phyloP scores from a whole-genome alignment of 2,888 invertebrate species.

The Prenolepis imparis region DNA sequence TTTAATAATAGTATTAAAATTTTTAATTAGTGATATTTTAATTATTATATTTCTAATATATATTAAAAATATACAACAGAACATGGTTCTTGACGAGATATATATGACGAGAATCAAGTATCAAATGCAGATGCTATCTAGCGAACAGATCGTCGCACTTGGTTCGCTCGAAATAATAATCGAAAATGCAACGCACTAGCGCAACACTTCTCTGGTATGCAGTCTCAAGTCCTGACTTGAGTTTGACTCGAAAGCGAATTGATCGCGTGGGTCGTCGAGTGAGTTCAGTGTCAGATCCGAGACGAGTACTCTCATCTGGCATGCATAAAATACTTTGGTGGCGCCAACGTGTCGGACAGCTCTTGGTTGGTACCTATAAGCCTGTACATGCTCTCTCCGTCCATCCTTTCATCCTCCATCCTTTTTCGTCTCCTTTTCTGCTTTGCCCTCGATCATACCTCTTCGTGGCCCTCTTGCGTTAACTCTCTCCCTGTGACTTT shows the following conservation, averaged over 20 bases:
- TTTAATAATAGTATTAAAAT: no score
- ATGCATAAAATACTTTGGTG: constrained; percentile 77
- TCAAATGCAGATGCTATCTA: not conserved
- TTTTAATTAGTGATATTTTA: not conserved
- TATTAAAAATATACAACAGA: no score
- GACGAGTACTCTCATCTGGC: constrained; percentile 77
- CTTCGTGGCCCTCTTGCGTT: constrained; percentile 43
- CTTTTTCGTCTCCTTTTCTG: constrained; percentile 58
- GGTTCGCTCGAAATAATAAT: not conserved
- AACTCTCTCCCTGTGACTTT: constrained; percentile 53
- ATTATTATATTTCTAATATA: not conserved
- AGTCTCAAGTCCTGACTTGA: constrained; percentile 44
- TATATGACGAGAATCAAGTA: not conserved
- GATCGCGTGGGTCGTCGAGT: constrained; percentile 70
- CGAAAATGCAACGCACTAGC: constrained; percentile 52
- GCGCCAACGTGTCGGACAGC: constrained; percentile 78
- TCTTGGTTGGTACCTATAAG: constrained; percentile 72
- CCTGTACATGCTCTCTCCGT: constrained; percentile 41
- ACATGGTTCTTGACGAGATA: not conserved
- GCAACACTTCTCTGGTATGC: constrained; percentile 55
- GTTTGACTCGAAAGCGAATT: constrained; percentile 67
- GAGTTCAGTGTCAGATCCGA: constrained; percentile 77
- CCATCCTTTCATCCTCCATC: constrained; percentile 41
- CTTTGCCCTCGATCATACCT: constrained; percentile 47
- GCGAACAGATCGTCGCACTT: not conserved